phyloP scores from a whole-genome alignment of 2,797 vertebrate genomes.

The Chelon auratus region DNA sequence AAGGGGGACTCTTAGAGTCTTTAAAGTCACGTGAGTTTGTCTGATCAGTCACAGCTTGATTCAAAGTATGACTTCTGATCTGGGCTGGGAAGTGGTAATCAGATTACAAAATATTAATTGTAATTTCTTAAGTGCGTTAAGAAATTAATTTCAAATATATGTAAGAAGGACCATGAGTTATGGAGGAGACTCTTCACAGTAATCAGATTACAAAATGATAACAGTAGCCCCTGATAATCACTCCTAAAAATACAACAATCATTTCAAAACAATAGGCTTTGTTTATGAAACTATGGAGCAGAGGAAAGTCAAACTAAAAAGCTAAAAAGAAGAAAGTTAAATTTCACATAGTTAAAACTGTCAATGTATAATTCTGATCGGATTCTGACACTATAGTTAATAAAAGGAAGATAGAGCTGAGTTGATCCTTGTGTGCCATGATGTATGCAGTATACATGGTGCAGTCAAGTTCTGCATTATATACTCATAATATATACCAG shows the following conservation, averaged over 20 bases:
- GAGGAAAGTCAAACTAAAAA: not conserved
- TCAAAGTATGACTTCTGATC: constrained; percentile 49
- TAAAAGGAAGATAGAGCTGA: too few relatives aligned
- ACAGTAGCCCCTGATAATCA: constrained; percentile 6
- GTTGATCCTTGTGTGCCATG: too few relatives aligned
- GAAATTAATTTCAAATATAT: not conserved
- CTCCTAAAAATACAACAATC: constrained; percentile 10
- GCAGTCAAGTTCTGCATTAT: too few relatives aligned
- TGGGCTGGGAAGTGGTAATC: constrained; percentile 44
- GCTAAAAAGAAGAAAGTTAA: too few relatives aligned
- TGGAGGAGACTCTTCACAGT: not conserved
- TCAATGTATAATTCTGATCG: too few relatives aligned
- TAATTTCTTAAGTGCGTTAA: not conserved
- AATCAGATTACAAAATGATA: constrained; percentile 12
- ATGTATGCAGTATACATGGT: too few relatives aligned
- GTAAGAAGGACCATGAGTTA: not conserved
- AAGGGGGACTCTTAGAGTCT: constrained; percentile 45
- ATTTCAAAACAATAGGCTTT: constrained; percentile 5
- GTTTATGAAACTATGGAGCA: not conserved
- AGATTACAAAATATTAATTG: constrained; percentile 36
- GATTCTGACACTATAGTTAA: too few relatives aligned
- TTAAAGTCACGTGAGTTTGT: constrained; percentile 74
- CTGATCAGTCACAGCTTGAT: constrained; percentile 78
- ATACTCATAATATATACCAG: too few relatives aligned
- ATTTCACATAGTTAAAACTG: too few relatives aligned